Conservation (phyloP, 2,888 invertebrate genomes). For the Pecten maximus region DNA sequence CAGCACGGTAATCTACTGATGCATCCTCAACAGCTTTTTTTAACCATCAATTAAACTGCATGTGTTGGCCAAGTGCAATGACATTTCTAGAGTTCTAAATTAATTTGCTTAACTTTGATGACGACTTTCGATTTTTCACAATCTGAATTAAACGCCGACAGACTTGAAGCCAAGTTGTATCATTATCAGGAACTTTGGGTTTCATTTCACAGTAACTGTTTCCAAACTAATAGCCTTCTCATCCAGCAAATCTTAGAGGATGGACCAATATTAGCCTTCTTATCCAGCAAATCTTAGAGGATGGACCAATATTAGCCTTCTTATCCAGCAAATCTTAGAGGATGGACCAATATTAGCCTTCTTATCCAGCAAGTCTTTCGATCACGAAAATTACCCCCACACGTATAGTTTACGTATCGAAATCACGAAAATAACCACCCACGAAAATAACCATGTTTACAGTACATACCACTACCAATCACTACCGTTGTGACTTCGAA, state of each 20-base stretch:
- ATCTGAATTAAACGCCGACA: not conserved
- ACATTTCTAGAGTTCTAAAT: slow-evolving; percentile 8
- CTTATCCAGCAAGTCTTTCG: not conserved
- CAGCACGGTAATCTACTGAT: not conserved
- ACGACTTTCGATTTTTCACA: not conserved
- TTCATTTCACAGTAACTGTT: not conserved
- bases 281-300: not conserved
- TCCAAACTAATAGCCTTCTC: not conserved
- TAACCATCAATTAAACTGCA: not conserved
- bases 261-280: not conserved
- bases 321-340: not conserved
- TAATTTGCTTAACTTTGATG: not conserved
- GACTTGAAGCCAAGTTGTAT: not conserved
- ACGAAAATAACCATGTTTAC: too few species aligned
- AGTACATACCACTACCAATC: too few species aligned
- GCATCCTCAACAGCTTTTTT: not conserved
- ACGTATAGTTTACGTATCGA: too few species aligned
- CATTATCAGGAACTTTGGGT: not conserved
- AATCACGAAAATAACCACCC: too few species aligned
- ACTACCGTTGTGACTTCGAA: too few species aligned
- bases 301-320: not conserved
- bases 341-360: not conserved
- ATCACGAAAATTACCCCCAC: too few species aligned
- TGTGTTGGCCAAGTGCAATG: not conserved
- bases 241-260: not conserved